Base-by-base conservation (phyloP, 2,113 vertebrate genomes). In the Phalacrocorax brasilianus region DNA sequence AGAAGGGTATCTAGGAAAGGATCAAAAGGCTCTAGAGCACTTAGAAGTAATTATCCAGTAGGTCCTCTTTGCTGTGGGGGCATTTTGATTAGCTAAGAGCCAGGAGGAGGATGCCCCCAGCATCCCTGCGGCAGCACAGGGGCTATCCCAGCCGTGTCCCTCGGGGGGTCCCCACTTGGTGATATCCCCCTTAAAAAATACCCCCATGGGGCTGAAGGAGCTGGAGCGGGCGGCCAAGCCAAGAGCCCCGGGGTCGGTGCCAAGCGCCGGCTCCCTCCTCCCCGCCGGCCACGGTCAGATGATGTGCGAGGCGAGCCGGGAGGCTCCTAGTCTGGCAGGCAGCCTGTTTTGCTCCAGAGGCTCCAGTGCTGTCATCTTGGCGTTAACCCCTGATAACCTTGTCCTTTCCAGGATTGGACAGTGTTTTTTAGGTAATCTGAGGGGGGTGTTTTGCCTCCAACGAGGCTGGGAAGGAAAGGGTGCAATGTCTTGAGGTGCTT, bases 371-470 rank as follows among this genome's bases (percentile, higher is more conserved):
- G 98, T 99, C 98, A 97, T 98, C 97, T 97, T 93, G 96, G 95
- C 83, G 81, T 98, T 98, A 99, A 98, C 99, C 98, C 98, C 97
- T 98, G 98, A 97, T 98, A 97, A 97, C 97, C 98, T 97, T 95
- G 90, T 97, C 97, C 97, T 94, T 97, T 93, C 78, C 91, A 92
- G 84, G 91, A 96, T 11, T 1, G 85, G 70, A 86, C 13, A 5
- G 32, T 12, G 40, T 4, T 5, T 95, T 97, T 94, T 88, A 96
- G 77, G 79, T 23, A 87, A 95, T 80, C 3, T 3, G 6, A 13
- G 35, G 24, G 52, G 19, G 5, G 16, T 44, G 42, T 44, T 44
- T 12, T 44, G 42, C 14, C 42, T 44, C 42, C 42, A 44, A 44
- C 14, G 42, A 44, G 42, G 42, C 42, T 44, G 42, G 42, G 35